These are phyloP conservation scores for Aromia moschata DNA, from an alignment of 2,888 invertebrate species.

Conservation along the genomic window DNA sequence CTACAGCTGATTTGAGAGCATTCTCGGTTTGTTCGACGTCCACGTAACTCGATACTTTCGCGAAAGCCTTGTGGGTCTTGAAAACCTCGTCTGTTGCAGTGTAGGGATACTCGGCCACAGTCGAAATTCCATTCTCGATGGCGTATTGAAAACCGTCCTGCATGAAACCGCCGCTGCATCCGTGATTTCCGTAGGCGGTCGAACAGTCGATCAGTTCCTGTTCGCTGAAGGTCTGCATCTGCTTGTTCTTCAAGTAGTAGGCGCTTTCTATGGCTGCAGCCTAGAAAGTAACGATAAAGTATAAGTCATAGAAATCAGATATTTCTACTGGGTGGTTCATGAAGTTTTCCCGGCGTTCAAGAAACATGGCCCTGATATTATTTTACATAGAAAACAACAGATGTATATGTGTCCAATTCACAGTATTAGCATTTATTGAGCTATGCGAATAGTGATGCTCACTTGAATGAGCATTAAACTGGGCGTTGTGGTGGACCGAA, in stretches of 20 bases:
- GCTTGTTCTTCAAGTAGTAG: constrained; percentile 63
- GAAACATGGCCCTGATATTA: too few species aligned
- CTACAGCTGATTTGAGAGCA: constrained; percentile 75
- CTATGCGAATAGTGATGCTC: too few species aligned
- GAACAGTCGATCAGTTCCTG: constrained; percentile 69
- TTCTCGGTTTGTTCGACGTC: constrained; percentile 77
- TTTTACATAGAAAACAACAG: too few species aligned
- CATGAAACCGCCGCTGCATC: constrained; percentile 67
- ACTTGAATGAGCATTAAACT: too few species aligned
- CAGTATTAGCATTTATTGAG: too few species aligned
- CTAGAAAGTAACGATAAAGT: constrained; percentile 55
- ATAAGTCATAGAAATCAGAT: too few species aligned
- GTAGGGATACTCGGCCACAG: constrained; percentile 67
- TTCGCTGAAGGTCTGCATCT: constrained; percentile 65
- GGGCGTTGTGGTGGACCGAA: too few species aligned
- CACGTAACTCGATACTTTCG: constrained; percentile 68
- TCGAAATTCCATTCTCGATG: constrained; percentile 66
- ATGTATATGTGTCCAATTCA: too few species aligned
- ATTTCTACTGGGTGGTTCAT: too few species aligned
- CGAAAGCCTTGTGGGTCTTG: constrained; percentile 16
- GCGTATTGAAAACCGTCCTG: constrained; percentile 64
- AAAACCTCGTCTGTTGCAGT: constrained; percentile 43
- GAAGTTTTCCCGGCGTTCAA: too few species aligned
- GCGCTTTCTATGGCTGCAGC: constrained; percentile 67
- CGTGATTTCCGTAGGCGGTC: constrained; percentile 62